Evolutionary conservation across 2,888 invertebrate genomes (phyloP).

Genomic region (Cryptocephalus moraei): DNA sequence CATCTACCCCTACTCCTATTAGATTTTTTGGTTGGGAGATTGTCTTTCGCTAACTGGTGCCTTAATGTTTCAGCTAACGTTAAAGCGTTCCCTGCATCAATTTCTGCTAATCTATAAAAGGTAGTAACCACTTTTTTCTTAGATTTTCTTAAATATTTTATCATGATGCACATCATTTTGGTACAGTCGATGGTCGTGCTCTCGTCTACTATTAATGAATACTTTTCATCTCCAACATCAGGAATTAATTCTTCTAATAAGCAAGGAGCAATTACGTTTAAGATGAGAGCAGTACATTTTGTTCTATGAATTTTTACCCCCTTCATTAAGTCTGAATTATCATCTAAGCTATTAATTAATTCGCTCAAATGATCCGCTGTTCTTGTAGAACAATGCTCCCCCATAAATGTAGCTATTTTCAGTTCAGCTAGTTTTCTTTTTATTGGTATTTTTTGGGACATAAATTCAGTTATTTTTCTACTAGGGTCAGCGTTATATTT

Average conservation of each 20-base stretch:
- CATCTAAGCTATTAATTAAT: background rate
- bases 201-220: background rate
- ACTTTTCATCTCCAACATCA: background rate
- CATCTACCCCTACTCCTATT: background rate
- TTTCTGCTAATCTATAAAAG: background rate
- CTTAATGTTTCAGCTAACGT: background rate
- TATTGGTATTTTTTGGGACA: background rate
- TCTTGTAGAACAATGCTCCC: constrained; percentile 1
- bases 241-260: background rate
- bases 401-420: constrained; percentile 4
- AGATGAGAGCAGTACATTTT: background rate
- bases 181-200: background rate
- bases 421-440: constrained; percentile 1
- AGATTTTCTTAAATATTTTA: background rate
- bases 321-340: background rate
- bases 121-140: background rate
- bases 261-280: background rate
- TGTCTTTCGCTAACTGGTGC: background rate
- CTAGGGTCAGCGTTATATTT: too few relatives aligned
- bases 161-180: background rate
- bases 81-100: background rate
- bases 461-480: background rate
- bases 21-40: background rate
- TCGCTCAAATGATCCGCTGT: constrained; percentile 3
- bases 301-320: background rate